Base-by-base conservation (phyloP, 2,797 vertebrate genomes). In the Sus cebifrons region DNA sequence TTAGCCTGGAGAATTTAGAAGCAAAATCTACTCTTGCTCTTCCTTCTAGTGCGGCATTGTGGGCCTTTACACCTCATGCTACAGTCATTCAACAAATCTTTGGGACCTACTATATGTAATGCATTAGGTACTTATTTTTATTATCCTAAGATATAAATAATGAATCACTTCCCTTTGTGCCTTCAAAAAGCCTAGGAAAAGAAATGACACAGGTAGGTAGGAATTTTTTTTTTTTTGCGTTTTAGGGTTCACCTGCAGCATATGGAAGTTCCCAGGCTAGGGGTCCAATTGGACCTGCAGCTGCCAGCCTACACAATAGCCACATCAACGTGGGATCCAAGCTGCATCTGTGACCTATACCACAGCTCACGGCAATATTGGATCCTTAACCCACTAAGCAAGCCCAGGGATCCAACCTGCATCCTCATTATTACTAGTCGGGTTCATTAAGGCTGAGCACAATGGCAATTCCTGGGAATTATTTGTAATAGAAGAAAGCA, bases 61-160 rank as follows among this genome's bases (percentile, higher is more conserved):
- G 32, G 56, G 1, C 15, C 18, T 77, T 88, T 56, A 71, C 27
- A 32, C 56, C n/a, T 79, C 73, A 29, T 44, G 27, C 32, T 67
- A 1, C 60, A 27, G n/a, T 89, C 58, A 89, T 94, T 91, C 62
- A 82, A 29, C 54, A 95, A 49, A 77, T 78, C 77, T 73, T 81
- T 73, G 82, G 13, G 16, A 58, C 49, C 78, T 96, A 64, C 18
- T 52, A 17, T 10, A 25, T 83, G 40, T 56, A 79, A 88, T n/a
- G 10, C 14, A 83, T 29, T 79, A 65, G 8, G 1, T 62, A 7
- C 60, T 75, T 89, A 75, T 67, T 92, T 54, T 62, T 49, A 65
- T 83, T 84, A 77, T 52, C 32, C 7, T 82, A 56, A 78, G 6
- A 15, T 73, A n/a, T 54, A 64, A 54, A 62, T 58, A 17, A 64